Conservation (phyloP, 2,113 vertebrate species). For the Syrmaticus mikado region DNA sequence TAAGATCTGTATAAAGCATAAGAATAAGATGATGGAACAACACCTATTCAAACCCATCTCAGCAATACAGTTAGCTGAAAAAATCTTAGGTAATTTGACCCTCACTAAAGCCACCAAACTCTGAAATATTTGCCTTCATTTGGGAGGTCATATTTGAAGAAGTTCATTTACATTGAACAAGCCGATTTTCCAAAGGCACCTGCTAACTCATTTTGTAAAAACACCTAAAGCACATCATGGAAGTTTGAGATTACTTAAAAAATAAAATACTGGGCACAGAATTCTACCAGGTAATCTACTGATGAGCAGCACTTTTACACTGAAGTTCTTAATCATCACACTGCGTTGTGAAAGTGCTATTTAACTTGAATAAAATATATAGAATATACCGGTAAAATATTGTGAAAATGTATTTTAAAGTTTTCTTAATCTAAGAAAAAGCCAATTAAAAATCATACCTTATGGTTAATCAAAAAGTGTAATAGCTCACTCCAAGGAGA, state of each 20-base stretch:
- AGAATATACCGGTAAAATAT: conserved; percentile 36
- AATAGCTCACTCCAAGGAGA: conserved; percentile 4
- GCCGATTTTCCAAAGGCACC: background rate
- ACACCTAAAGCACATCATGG: background rate
- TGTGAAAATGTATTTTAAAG: conserved; percentile 23
- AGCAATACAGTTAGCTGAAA: background rate
- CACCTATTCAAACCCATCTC: background rate
- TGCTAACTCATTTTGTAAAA: background rate
- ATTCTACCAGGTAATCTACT: background rate
- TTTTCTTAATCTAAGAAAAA: conserved; percentile 34
- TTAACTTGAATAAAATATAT: conserved; percentile 1
- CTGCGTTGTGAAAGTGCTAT: background rate
- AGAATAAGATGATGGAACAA: background rate
- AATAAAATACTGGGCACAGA: background rate
- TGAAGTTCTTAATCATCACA: background rate
- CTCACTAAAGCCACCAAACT: background rate
- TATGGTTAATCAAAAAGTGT: conserved; percentile 26
- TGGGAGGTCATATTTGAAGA: background rate
- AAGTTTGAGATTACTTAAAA: background rate
- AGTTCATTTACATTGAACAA: background rate
- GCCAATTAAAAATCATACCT: background rate
- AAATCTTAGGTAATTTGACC: background rate
- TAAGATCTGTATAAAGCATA: background rate
- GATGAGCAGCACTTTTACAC: background rate
- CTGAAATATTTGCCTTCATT: background rate